Evolutionary conservation across 2,888 invertebrate species (phyloP), one percentile per base, ranked within the genome.

Genomic region (Tetheella fluctuosa): DNA sequence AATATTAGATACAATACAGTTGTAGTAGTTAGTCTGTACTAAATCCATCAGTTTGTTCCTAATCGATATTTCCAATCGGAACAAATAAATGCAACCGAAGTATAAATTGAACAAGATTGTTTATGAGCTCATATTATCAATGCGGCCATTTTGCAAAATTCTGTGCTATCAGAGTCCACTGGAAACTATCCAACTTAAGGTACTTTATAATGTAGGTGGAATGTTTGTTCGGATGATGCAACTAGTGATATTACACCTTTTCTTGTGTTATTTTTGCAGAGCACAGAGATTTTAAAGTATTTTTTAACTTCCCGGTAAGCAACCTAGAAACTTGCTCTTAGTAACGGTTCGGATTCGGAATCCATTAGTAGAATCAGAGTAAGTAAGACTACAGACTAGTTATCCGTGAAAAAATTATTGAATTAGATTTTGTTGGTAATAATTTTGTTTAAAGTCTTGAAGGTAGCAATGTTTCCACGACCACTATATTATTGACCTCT

Each of bases 101-200:
- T 73, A 73, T 65, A 70, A 68, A 69, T 71, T 66, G 67, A 70
- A 66, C 67, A 69, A 62, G 67, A 65, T 61, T 75, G 72, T 70
- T 71, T 77, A 80, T 77, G 74, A 71, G 67, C 73, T 68, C 70
- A 67, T 69, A 77, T 79, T 76, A 74, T 77, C 73, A 70, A 71
- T 74, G 69, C 73, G 67, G 70, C 69, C 70, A 73, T 78, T 77
- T 74, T 61, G 68, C 67, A 69, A 59, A 58, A 68, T 75, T 73
- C 74, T 73, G 64, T 70, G 65, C 71, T 66, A 73, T 70, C 68
- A 2, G 59, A 68, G 61, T 59, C 57, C 57, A 70, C 80, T 83
- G 82, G 82, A 81, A 75, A 67, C 70, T 71, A 64, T 79, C 83
- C 82, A 81, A 79, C 57, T 63, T 53, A 61, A 70, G 70, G n/a